These are phyloP conservation scores for Onychostruthus taczanowskii DNA, from an alignment of 2,113 vertebrate species.

Conservation along the genomic window DNA sequence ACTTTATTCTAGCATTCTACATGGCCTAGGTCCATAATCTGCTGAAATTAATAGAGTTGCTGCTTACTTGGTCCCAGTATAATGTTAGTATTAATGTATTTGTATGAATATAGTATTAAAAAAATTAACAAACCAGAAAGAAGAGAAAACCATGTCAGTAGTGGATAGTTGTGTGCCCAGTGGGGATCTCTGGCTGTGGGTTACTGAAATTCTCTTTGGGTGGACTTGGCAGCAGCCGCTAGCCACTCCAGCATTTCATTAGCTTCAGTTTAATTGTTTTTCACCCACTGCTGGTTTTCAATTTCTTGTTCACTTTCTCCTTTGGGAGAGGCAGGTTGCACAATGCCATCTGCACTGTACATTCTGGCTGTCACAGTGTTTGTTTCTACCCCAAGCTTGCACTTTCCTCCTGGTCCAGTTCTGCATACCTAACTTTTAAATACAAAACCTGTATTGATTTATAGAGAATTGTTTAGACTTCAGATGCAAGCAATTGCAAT, in stretches of 20 bases:
- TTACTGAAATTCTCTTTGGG: not conserved
- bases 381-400: not conserved
- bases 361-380: not conserved
- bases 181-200: not conserved
- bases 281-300: not conserved
- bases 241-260: not conserved
- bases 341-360: not conserved
- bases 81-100: not conserved
- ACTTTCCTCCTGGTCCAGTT: not conserved
- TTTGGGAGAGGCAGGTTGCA: not conserved
- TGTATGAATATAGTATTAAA: not conserved
- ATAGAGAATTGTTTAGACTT: not conserved
- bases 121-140: not conserved
- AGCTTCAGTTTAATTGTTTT: not conserved
- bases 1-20: not conserved
- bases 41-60: not conserved
- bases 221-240: not conserved
- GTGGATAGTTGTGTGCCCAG: not conserved
- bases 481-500: not conserved
- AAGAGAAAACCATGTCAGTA: not conserved
- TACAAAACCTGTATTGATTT: not conserved
- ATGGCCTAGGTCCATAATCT: not conserved
- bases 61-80: not conserved
- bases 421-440: not conserved
- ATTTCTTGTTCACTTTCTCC: not conserved